Conservation (phyloP, 2,888 invertebrate species). For the Andrena haemorrhoa region DNA sequence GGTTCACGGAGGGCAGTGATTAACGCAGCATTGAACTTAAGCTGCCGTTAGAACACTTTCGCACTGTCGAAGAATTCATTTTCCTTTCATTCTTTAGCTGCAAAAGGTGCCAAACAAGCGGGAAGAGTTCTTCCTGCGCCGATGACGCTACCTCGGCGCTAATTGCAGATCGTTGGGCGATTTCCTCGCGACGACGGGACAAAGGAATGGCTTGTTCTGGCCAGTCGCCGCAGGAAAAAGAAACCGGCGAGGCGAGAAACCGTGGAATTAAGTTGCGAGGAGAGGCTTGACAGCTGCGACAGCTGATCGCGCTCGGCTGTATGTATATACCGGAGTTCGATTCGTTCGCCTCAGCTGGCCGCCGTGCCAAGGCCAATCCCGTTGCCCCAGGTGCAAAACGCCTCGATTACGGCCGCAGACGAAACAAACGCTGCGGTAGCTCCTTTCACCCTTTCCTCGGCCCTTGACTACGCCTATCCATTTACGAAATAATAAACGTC, state of each 20-base stretch:
- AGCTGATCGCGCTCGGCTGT: slow-evolving; percentile 59
- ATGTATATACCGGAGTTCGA: slow-evolving; percentile 32
- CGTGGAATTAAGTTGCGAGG: slow-evolving; percentile 67
- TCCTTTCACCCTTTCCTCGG: slow-evolving; percentile 28
- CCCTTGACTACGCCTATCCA: not conserved
- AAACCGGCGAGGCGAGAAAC: slow-evolving; percentile 36
- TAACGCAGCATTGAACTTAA: not conserved
- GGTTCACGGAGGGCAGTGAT: not conserved
- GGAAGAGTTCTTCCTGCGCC: no score
- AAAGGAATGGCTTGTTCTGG: not conserved
- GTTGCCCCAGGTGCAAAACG: slow-evolving; percentile 73
- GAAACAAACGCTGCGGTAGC: slow-evolving; percentile 61
- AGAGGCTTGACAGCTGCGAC: slow-evolving; percentile 70
- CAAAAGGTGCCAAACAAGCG: no score
- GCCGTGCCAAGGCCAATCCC: slow-evolving; percentile 64
- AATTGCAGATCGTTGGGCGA: not conserved
- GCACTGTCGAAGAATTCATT: no score
- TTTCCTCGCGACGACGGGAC: not conserved
- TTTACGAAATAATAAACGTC: slow-evolving; percentile 5
- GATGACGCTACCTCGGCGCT: no score
- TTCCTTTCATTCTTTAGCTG: no score
- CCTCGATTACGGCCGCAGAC: slow-evolving; percentile 64
- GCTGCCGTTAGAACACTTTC: no score
- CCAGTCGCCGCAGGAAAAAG: not conserved
- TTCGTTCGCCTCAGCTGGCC: slow-evolving; percentile 66